These are phyloP conservation scores for Dryas iulia DNA, from an alignment of 1,140 invertebrate species.

Conservation along the genomic window DNA sequence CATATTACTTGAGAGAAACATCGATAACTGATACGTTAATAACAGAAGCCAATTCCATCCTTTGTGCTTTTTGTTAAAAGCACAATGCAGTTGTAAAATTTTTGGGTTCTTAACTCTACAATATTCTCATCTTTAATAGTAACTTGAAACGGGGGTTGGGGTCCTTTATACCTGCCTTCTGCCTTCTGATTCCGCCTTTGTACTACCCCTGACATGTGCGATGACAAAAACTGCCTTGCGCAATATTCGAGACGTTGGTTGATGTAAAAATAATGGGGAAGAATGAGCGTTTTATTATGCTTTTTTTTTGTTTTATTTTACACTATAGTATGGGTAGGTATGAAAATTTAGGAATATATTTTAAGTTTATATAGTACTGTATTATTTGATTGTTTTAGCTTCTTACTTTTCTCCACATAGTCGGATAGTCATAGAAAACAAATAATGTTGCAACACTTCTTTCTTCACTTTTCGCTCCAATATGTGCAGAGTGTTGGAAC, in stretches of 20 bases:
- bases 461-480: too few species aligned
- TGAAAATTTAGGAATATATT: too few species aligned
- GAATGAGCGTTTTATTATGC: slow-evolving; percentile 37
- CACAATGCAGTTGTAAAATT: slow-evolving; percentile 78
- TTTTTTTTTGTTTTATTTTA: slow-evolving; percentile 2
- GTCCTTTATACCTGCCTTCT: slow-evolving; percentile 72
- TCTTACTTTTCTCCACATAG: too few species aligned
- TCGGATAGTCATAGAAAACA: too few species aligned
- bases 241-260: slow-evolving; percentile 67
- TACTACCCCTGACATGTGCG: slow-evolving; percentile 72
- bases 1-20: slow-evolving; percentile 67
- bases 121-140: slow-evolving; percentile 76
- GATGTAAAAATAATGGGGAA: slow-evolving; percentile 70
- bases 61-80: slow-evolving; percentile 69
- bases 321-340: background rate
- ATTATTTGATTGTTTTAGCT: too few species aligned
- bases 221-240: slow-evolving; percentile 70
- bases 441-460: too few species aligned
- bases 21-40: slow-evolving; percentile 74
- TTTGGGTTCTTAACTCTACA: slow-evolving; percentile 77
- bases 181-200: slow-evolving; percentile 60
- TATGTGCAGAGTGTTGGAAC: too few species aligned
- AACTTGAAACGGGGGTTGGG: slow-evolving; percentile 67
- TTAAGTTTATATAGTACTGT: too few species aligned
- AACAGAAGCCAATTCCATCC: slow-evolving; percentile 73